A percentile compares a stretch with the other conserved stretches of the same genome.
Evolutionary conservation across 2,113 vertebrate genomes (phyloP).

Genomic region (Lepidothrix coronata): DNA sequence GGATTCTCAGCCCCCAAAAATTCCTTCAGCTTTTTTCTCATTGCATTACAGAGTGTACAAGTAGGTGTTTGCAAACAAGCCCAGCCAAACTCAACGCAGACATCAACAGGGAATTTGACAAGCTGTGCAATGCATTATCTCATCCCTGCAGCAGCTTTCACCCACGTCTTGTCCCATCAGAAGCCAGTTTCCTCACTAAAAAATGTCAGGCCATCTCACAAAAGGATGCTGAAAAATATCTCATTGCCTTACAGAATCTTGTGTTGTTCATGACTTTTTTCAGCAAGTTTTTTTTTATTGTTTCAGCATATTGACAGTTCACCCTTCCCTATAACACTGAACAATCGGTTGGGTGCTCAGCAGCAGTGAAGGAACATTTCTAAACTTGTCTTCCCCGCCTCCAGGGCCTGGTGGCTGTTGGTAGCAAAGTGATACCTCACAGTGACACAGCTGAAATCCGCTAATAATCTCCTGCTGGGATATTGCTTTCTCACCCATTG

Average conservation of each 20-base stretch:
- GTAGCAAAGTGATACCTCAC: not conserved
- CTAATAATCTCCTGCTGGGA: not conserved
- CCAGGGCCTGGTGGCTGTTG: not conserved
- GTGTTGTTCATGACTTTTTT: not conserved
- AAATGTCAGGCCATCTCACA: not conserved
- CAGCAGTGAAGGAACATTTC: not conserved
- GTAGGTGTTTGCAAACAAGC: constrained; percentile 55
- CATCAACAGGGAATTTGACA: not conserved
- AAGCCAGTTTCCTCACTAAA: not conserved
- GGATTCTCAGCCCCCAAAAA: not conserved
- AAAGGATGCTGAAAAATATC: not conserved
- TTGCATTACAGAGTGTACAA: not conserved
- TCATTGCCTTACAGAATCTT: not conserved
- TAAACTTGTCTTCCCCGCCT: not conserved
- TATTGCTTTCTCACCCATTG: not conserved
- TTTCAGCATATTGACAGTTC: not conserved
- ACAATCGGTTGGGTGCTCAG: not conserved
- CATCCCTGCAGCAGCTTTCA: constrained; percentile 12
- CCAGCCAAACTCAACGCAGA: not conserved
- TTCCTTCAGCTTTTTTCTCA: not conserved
- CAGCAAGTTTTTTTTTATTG: not conserved
- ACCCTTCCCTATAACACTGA: not conserved
- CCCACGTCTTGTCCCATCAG: not conserved
- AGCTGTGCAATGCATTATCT: not conserved
- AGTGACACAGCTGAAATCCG: not conserved